Evolutionary conservation across 2,113 vertebrate genomes (phyloP), one percentile per base, ranked within the genome.

Genomic region (Leucosticte australis): DNA sequence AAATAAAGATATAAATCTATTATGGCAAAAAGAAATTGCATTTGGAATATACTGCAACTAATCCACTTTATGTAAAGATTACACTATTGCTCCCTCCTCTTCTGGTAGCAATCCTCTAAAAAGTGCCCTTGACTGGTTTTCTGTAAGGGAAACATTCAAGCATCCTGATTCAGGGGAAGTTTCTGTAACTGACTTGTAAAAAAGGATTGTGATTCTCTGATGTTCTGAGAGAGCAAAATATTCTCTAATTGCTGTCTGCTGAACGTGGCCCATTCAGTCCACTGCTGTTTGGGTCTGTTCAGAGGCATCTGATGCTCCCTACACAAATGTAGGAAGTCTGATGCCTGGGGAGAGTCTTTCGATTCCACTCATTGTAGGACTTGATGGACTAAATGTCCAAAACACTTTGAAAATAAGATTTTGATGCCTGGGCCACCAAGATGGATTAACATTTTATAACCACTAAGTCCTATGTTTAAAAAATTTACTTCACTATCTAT

Each of bases 381-480:
- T 52, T 60, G 59, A 80, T 80, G 47, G 28, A 63, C 50, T 77
- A 21, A 69, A 63, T 31, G 59, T 55, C 42, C 37, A 87, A 84
- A 78, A 81, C 46, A 56, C 67, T 91, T 91, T 59, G 63, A 93
- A 96, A 95, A 56, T 56, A 59, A 77, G 37, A 92, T 91, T 93
- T 91, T 91, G 52, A 91, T 69, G 67, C 75, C 84, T 91, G 75
- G 63, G 4, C 42, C 24, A 77, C 85, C 23, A 33, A 78, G n/a
- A 84, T 33, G n/a, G 52, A 81, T 88, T 96, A 93, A 62, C 28
- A 86, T 74, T 88, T 86, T 86, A 59, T 30, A 86, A 76, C 56
- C 47, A 78, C 71, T 95, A 93, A 90, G 81, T 78, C 26, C 26
- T 77, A 33, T 6, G 11, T 94, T 94, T 47, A 64, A 89, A 94